These are phyloP conservation scores for Ceraclea dissimilis DNA, from an alignment of 2,888 invertebrate species.

Conservation along the genomic window DNA sequence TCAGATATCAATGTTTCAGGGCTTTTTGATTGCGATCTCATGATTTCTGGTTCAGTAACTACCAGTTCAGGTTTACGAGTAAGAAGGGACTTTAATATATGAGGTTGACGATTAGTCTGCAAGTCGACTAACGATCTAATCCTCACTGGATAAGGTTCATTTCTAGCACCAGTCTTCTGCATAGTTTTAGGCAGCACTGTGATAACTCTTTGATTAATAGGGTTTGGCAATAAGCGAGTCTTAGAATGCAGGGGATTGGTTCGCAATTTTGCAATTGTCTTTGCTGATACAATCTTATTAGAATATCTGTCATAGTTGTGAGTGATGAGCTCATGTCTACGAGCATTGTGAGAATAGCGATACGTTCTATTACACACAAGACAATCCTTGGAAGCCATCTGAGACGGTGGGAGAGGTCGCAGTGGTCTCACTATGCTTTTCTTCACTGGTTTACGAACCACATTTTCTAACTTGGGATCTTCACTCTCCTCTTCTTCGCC, in stretches of 20 bases:
- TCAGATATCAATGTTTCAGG: constrained; percentile 46
- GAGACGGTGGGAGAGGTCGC: constrained; percentile 43
- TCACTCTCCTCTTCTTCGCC: constrained; percentile 25
- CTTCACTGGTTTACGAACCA: constrained; percentile 27
- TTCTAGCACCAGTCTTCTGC: constrained; percentile 34
- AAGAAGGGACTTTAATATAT: constrained; percentile 45
- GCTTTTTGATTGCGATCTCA: constrained; percentile 46
- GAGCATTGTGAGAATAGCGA: constrained; percentile 46
- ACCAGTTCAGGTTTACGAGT: constrained; percentile 44
- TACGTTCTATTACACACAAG: constrained; percentile 45
- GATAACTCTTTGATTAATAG: constrained; percentile 34
- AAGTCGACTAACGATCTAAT: constrained; percentile 48
- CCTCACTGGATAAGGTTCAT: constrained; percentile 43
- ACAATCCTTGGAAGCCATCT: constrained; percentile 46
- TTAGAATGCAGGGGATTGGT: constrained; percentile 48
- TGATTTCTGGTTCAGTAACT: constrained; percentile 44
- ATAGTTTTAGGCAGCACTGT: constrained; percentile 31
- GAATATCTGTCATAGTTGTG: constrained; percentile 47
- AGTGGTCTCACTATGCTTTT: constrained; percentile 27
- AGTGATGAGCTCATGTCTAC: constrained; percentile 44
- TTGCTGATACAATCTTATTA: constrained; percentile 40
- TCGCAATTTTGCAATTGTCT: constrained; percentile 32
- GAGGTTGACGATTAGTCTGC: constrained; percentile 46
- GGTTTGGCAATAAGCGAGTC: constrained; percentile 45
- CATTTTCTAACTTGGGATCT: constrained; percentile 34